phyloP scores from a whole-genome alignment of 2,888 invertebrate genomes.

The Macrophya annulata region DNA sequence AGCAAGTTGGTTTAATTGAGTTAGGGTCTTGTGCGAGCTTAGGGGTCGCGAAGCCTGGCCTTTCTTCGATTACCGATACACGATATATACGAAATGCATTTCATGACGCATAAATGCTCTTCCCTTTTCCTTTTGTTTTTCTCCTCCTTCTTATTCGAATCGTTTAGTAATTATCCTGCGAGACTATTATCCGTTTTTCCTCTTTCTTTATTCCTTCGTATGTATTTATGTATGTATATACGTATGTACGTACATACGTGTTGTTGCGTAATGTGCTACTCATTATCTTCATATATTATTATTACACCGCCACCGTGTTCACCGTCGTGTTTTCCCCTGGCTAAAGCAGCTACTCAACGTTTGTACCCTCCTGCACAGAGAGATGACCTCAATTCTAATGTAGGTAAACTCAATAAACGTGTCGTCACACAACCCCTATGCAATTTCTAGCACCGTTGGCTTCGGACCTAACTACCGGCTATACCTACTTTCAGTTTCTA shows the following conservation, averaged over 20 bases:
- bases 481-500: not conserved
- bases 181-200: not conserved
- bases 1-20: conserved; percentile 53
- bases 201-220: not conserved
- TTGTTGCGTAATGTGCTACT: not conserved
- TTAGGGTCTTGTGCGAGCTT: conserved; percentile 25
- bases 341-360: not conserved
- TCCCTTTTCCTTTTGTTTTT: not conserved
- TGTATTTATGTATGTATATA: not conserved
- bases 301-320: not conserved
- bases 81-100: conserved; percentile 58
- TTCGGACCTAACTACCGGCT: conserved; percentile 7
- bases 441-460: conserved; percentile 11
- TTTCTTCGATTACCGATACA: conserved; percentile 64
- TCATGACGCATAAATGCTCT: conserved; percentile 57
- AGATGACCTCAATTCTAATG: conserved; percentile 56
- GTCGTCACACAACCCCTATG: conserved; percentile 29
- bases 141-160: not conserved
- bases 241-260: not conserved
- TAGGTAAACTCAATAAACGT: conserved; percentile 56
- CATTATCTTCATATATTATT: not conserved
- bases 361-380: not conserved
- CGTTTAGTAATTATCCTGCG: not conserved
- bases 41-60: conserved; percentile 49
- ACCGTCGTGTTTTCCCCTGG: not conserved